Conservation (phyloP, 2,113 vertebrate genomes). For the Rhegmatorhina hoffmannsi region DNA sequence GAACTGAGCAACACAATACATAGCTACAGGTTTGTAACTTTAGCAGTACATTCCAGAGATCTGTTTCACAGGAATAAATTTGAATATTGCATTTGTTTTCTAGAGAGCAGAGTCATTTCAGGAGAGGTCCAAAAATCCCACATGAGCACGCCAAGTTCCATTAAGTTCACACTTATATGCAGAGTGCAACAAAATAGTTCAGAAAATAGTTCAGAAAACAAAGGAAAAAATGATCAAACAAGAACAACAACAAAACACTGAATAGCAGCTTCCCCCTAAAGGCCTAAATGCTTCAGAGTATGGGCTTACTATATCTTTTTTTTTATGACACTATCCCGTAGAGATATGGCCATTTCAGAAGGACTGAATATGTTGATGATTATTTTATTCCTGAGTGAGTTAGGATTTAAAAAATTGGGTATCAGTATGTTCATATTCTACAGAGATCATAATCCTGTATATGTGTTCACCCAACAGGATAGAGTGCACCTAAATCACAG, state of each 20-base stretch:
- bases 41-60: not conserved
- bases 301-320: accelerated
- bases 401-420: not conserved
- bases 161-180: not conserved
- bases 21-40: not conserved
- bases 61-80: not conserved
- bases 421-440: not conserved
- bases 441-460: not conserved
- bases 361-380: not conserved
- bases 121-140: not conserved
- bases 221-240: not conserved
- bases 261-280: not conserved
- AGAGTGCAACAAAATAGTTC: not conserved
- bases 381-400: not conserved
- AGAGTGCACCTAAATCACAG: not conserved
- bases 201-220: not conserved
- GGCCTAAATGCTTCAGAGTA: not conserved
- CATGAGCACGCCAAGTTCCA: not conserved
- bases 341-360: not conserved
- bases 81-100: not conserved
- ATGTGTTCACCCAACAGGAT: not conserved
- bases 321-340: not conserved
- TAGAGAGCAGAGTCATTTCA: not conserved
- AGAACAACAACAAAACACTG: not conserved
- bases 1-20: not conserved